Evolutionary conservation across 2,113 vertebrate species (phyloP), one percentile per base, ranked within the genome.

Genomic region (Urocitellus parryii): DNA sequence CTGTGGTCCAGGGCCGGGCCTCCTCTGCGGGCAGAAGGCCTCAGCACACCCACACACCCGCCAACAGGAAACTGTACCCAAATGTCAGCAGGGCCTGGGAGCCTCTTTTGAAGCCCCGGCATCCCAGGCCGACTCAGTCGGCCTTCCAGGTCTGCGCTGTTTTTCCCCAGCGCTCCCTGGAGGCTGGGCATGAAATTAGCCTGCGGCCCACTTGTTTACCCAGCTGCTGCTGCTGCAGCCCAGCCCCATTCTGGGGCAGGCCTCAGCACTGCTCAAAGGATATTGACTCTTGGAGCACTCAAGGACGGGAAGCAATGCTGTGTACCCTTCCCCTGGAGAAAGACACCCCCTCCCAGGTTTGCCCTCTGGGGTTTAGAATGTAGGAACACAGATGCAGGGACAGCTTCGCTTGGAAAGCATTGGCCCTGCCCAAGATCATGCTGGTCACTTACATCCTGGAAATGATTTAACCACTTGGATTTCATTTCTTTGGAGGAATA

Each of bases 201-300:
- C 48, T 53, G 45, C 67, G 67, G 53, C 61, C 82, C 51, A n/a
- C 34, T 76, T 95, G 82, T 94, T 91, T 82, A 72, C 95, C 85
- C 97, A 95, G 93, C 95, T 96, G 97, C 37, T 56, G 97, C 37
- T 56, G 70, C 86, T 70, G 74, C 79, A 8, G 70, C 91, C 86
- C 70, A 20, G 27, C 45, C 34, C 88, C 32, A 11, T 37, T 11
- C 16, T 29, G 34, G 76, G 74, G n/a, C 67, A 65, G 92, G 84
- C 77, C 0, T 79, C 94, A 16, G 76, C 4, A 1, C 48, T 65
- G 37, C 86, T 91, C 29, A 22, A 5, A 70, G 73, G 48, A 13
- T 85, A 25, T 86, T 94, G 85, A 68, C 61, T 92, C 88, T 81
- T 25, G 3, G 58, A 12, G 45, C 5, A 0, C 32, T n/a, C 1